Conservation (phyloP, 2,113 vertebrate genomes). For the Leptodactylus fuscus region DNA sequence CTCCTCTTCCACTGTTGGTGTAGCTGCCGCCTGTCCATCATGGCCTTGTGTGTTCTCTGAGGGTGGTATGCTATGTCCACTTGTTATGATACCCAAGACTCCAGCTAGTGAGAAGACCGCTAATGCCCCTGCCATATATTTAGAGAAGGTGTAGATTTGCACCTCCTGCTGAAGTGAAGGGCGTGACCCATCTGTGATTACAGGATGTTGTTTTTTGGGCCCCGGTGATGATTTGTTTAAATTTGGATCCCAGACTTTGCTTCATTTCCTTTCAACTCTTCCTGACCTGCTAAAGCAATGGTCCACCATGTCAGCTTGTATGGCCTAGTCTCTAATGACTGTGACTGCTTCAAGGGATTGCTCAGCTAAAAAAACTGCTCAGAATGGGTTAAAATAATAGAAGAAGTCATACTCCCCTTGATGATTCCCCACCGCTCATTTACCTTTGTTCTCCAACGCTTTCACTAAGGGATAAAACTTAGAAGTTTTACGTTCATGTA, state of each 20-base stretch:
- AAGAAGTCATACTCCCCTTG: too few relatives aligned
- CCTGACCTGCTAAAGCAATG: background rate
- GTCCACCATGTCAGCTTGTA: background rate
- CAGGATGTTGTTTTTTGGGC: slow-evolving; percentile 11
- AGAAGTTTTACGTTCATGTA: too few relatives aligned
- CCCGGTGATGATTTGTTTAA: background rate
- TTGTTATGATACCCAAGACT: background rate
- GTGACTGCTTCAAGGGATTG: too few relatives aligned
- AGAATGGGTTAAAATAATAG: too few relatives aligned
- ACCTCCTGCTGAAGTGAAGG: background rate
- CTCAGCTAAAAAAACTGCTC: too few relatives aligned
- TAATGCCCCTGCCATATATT: background rate
- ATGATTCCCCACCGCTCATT: too few relatives aligned
- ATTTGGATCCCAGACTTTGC: background rate
- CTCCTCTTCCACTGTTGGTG: background rate
- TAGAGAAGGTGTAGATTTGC: background rate
- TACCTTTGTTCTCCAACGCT: too few relatives aligned
- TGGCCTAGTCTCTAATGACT: too few relatives aligned
- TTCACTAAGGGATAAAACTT: too few relatives aligned
- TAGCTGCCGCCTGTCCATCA: background rate
- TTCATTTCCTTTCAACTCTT: slow-evolving; percentile 14
- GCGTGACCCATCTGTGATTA: background rate
- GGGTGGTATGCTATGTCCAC: background rate
- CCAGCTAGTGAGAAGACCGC: background rate
- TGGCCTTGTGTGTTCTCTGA: background rate